Evolutionary conservation across 2,113 vertebrate genomes (phyloP).

Genomic region (Kryptolebias marmoratus): DNA sequence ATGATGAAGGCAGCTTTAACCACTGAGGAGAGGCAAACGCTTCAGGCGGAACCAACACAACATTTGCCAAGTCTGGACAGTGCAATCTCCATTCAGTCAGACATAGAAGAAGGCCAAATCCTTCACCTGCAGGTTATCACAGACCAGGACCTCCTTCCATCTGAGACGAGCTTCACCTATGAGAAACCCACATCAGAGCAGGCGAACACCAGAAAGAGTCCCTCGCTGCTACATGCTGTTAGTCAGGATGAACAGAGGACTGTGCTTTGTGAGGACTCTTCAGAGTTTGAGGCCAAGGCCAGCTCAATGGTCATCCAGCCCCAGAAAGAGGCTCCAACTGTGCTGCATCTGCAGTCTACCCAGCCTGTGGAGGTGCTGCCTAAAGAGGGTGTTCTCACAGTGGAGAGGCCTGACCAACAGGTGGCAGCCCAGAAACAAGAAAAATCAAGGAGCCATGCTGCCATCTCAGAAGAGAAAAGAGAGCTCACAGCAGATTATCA

Average conservation of each 20-base stretch:
- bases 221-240: constrained; percentile 72
- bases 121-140: constrained; percentile 80
- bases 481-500: constrained; percentile 76
- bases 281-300: constrained; percentile 66
- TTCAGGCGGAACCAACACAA: constrained; percentile 73
- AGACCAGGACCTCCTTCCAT: constrained; percentile 78
- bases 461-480: constrained; percentile 78
- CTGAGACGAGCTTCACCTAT: constrained; percentile 75
- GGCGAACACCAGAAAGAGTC: constrained; percentile 73
- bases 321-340: constrained; percentile 69
- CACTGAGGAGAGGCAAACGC: constrained; percentile 77
- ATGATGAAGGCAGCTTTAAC: constrained; percentile 69
- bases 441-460: constrained; percentile 72
- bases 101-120: constrained; percentile 74
- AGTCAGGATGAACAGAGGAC: constrained; percentile 76
- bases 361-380: constrained; percentile 72
- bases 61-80: constrained; percentile 71
- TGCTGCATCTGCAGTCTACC: constrained; percentile 78
- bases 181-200: constrained; percentile 73
- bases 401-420: constrained; percentile 75
- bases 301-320: constrained; percentile 59
- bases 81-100: constrained; percentile 56
- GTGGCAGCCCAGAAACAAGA: constrained; percentile 79
- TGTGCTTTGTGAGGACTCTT: constrained; percentile 71
- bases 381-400: constrained; percentile 80